A percentile compares a stretch with the other conserved stretches of the same genome.
These are phyloP conservation scores for Cataglyphis albicans DNA, from an alignment of 2,888 invertebrate species.

Conservation along the genomic window DNA sequence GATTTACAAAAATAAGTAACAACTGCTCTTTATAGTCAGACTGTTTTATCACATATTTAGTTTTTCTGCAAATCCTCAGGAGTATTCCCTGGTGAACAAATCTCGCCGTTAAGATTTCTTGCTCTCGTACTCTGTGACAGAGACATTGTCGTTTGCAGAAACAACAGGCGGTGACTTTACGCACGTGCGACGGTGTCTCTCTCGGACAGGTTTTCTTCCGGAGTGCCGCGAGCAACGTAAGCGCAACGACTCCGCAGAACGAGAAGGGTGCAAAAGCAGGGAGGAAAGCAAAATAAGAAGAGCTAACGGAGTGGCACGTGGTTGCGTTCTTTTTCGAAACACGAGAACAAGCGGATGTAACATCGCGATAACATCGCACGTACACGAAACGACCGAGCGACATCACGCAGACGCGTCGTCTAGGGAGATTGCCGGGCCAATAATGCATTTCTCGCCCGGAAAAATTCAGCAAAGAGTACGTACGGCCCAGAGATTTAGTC, in stretches of 20 bases:
- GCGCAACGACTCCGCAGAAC: conserved; percentile 24
- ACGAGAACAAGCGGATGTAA: conserved; percentile 54
- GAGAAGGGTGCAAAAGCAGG: neutral
- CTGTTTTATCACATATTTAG: neutral
- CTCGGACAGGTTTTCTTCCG: neutral
- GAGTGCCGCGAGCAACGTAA: conserved; percentile 10
- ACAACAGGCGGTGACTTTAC: conserved; percentile 44
- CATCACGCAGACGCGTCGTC: conserved; percentile 58
- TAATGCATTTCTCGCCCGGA: conserved; percentile 80
- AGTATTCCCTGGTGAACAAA: neutral
- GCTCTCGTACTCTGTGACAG: neutral
- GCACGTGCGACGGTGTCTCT: conserved; percentile 35
- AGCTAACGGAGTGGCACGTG: conserved; percentile 48
- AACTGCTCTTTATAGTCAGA: neutral
- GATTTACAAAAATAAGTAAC: neutral
- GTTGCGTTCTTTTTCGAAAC: conserved; percentile 49
- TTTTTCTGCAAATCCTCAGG: neutral
- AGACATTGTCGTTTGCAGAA: conserved; percentile 14
- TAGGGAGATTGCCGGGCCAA: conserved; percentile 81
- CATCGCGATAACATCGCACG: conserved; percentile 50
- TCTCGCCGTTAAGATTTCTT: conserved; percentile 13
- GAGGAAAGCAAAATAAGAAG: conserved; percentile 23
- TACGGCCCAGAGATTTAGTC: conserved; percentile 82
- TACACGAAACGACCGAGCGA: conserved; percentile 60
- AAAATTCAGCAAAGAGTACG: conserved; percentile 78